Evolutionary conservation across 1,140 invertebrate species (phyloP), one percentile per base, ranked within the genome.

Genomic region (Aphelinus certus): DNA sequence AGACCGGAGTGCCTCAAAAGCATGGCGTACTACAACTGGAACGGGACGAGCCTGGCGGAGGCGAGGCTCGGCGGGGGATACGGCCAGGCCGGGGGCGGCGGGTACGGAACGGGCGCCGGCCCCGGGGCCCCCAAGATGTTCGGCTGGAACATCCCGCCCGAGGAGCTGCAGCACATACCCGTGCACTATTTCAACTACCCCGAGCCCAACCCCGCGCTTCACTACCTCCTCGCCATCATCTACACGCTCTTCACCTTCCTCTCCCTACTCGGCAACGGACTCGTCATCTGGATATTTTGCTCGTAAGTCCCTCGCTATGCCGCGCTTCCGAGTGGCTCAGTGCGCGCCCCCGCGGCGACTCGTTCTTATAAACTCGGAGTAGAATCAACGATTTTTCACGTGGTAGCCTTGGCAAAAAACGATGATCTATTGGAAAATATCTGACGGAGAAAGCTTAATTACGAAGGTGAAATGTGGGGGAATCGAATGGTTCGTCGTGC

Each of bases 201-300:
- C 47, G 94, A 94, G 81, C 94, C 95, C 3, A 93, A 94, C 56
- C 93, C 94, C 62, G 91, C 93, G 69, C 90, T 95, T 79, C 95
- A 97, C 85, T 95, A 95, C 79, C 89, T 95, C 46, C 87, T 97
- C 2, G 95, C 93, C 1, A 88, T 96, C 69, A 87, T 95, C 77
- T 97, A 96, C 81, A 91, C 93, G 47, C 89, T 93, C 62, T 94
- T 97, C 73, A 95, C 94, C 26, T 90, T 95, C 56, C 90, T 93
- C 45, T 91, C 95, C 3, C 87, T 95, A 1, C 83, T 93, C 2
- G 96, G 96, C 76, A 97, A 97, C 85, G 94, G 95, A 49, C 88
- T 97, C 42, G 96, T 97, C 76, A 92, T 97, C 79, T 97, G 94
- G 91, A 93, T 97, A 77, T 97, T 97, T 85, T 91, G 92, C 73